A percentile compares a stretch with the other conserved stretches of the same genome.
Evolutionary conservation across 2,888 invertebrate species (phyloP).

Genomic region (Theodoxus fluviatilis): DNA sequence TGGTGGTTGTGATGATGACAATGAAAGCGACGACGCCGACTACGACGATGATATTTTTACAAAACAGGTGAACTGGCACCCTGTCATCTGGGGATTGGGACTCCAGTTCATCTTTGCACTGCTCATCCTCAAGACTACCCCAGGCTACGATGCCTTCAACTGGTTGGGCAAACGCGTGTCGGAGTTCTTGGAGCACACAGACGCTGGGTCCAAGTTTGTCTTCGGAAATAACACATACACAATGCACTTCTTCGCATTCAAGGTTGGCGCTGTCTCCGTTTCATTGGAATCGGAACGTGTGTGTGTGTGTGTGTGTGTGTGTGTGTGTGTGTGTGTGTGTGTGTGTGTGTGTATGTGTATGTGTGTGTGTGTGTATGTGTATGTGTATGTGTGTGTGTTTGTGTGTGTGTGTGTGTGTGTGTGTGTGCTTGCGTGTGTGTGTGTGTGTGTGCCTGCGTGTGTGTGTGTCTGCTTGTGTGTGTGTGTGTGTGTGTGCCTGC

Average conservation of each 20-base stretch:
- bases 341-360: no score
- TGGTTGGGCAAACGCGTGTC: conserved; percentile 78
- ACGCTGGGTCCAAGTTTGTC: conserved; percentile 83
- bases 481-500: no score
- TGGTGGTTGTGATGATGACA: not conserved
- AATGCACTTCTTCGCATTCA: conserved; percentile 81
- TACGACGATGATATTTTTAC: not conserved
- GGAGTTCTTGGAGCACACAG: conserved; percentile 80
- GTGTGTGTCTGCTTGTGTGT: no score
- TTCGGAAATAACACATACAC: conserved; percentile 71
- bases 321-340: no score
- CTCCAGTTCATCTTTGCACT: conserved; percentile 79
- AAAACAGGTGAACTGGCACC: conserved; percentile 74
- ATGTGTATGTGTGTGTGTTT: no score
- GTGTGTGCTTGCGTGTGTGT: no score
- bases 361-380: no score
- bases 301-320: no score
- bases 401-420: no score
- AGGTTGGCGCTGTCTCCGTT: conserved; percentile 72
- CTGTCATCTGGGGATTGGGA: conserved; percentile 80
- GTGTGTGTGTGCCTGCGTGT: no score
- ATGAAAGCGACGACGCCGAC: not conserved
- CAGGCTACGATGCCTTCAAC: conserved; percentile 72
- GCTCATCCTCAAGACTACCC: conserved; percentile 54
- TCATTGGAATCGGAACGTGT: no score